These are phyloP conservation scores for Dryobotodes eremita DNA, from an alignment of 2,888 invertebrate species.

Conservation along the genomic window DNA sequence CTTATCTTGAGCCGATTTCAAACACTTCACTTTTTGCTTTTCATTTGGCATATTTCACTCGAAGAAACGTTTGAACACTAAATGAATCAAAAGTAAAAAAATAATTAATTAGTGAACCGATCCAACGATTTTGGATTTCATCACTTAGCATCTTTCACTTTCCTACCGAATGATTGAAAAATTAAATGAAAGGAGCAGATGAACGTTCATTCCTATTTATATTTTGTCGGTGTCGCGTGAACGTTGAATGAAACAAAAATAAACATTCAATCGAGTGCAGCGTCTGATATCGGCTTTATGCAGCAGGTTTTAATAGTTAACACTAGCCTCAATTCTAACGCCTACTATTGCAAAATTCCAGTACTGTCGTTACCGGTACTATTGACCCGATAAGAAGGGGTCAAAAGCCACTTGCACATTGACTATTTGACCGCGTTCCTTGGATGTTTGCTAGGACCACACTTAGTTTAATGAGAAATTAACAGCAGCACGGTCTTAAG, in stretches of 20 bases:
- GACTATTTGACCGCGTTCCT: conserved; percentile 16
- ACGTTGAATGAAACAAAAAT: background rate
- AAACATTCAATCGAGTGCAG: no score
- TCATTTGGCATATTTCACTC: background rate
- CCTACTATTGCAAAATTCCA: conserved; percentile 8
- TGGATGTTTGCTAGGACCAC: background rate
- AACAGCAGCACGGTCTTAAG: background rate
- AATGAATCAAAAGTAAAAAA: background rate
- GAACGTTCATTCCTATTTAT: background rate
- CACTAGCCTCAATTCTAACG: conserved; percentile 6
- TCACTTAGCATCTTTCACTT: background rate
- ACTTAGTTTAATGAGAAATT: background rate
- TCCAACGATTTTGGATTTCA: background rate
- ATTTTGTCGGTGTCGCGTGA: background rate
- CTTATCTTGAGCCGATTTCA: background rate
- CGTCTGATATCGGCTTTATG: background rate
- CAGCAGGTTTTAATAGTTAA: conserved; percentile 1
- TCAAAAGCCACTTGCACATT: conserved; percentile 18
- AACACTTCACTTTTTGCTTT: background rate
- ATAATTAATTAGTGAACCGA: background rate
- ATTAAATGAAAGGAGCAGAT: background rate
- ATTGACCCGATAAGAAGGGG: conserved; percentile 1
- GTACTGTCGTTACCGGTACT: conserved; percentile 4
- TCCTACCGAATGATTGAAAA: background rate
- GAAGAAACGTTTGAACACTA: background rate